Evolutionary conservation across 2,113 vertebrate genomes (phyloP).

Genomic region (Rattus rattus): DNA sequence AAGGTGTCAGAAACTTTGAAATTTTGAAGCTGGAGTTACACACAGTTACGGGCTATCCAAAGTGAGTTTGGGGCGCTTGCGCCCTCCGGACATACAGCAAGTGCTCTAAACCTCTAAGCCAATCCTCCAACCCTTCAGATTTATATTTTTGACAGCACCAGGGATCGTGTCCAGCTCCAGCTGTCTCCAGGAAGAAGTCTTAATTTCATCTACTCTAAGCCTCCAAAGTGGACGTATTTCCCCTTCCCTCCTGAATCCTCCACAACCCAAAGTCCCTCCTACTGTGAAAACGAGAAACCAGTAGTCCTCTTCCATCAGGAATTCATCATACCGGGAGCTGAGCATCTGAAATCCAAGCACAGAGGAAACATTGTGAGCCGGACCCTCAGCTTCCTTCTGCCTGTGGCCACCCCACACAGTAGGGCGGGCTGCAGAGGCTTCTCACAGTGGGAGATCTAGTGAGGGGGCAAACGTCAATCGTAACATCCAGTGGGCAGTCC

Average conservation of each 20-base stretch:
- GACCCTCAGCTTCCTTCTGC: not conserved
- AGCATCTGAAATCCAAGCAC: constrained; percentile 83
- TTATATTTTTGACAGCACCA: not conserved
- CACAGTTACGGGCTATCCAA: not conserved
- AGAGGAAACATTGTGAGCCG: not conserved
- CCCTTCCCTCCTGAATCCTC: not conserved
- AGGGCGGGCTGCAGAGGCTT: not conserved
- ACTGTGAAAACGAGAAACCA: constrained; percentile 86
- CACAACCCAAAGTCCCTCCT: constrained; percentile 65
- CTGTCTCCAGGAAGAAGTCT: not conserved
- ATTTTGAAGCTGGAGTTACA: not conserved
- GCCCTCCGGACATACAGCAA: not conserved
- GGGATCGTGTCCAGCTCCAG: not conserved
- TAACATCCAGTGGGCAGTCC: no score
- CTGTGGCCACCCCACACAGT: not conserved
- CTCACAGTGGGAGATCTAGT: not conserved
- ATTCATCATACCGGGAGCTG: constrained; percentile 81
- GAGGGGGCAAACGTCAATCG: not conserved
- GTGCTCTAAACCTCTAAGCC: no score
- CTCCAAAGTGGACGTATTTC: not conserved
- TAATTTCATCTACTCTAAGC: not conserved
- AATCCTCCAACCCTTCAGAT: not conserved
- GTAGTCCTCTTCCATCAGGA: constrained; percentile 83
- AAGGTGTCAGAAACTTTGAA: not conserved
- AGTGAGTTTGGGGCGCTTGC: not conserved